Percentiles rank a stretch among this genome's conserved stretches.
Conservation (phyloP, 2,797 vertebrate species). For the Enteromius radiatus region DNA sequence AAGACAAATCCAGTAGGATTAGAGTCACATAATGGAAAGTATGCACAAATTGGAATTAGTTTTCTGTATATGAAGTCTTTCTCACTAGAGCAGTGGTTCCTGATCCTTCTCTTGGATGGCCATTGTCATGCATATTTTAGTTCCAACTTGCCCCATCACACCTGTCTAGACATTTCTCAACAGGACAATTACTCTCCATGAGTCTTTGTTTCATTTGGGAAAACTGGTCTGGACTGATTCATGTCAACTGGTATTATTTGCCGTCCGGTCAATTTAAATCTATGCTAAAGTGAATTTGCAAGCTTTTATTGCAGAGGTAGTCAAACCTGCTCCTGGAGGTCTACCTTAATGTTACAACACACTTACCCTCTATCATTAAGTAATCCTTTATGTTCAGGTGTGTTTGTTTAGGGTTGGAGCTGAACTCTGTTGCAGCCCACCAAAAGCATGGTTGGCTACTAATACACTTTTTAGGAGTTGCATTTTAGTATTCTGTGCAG, state of each 20-base stretch:
- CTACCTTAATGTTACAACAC: neutral
- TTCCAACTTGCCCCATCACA: neutral
- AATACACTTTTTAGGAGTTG: neutral
- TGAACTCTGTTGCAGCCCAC: neutral
- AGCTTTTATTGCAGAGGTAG: neutral
- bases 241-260: neutral
- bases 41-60: neutral
- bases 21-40: neutral
- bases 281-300: neutral
- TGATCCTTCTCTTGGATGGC: neutral
- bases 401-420: neutral
- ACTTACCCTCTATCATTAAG: neutral
- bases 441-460: neutral
- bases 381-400: neutral
- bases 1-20: slow-evolving; percentile 2
- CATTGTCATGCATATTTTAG: neutral
- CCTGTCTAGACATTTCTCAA: neutral
- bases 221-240: neutral
- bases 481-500: neutral
- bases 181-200: neutral
- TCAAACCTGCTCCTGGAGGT: neutral
- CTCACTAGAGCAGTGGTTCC: neutral
- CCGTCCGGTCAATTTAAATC: too few relatives aligned
- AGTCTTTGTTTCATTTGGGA: neutral
- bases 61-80: neutral